Evolutionary conservation across 2,113 vertebrate genomes (phyloP).

Genomic region (Neotoma lepida): DNA sequence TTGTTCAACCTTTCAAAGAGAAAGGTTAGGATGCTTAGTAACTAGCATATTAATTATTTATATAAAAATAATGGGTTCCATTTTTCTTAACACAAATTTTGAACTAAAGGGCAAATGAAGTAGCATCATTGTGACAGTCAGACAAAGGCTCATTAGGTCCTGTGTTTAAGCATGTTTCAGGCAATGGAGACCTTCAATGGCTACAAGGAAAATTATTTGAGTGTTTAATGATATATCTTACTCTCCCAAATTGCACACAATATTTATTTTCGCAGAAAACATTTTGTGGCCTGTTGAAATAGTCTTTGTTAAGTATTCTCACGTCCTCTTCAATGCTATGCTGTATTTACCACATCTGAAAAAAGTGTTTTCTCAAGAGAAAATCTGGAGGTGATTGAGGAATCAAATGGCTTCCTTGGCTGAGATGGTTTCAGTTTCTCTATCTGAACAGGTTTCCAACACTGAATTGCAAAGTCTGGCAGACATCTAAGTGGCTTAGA

Average conservation of each 20-base stretch:
- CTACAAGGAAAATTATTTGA: slow-evolving; percentile 16
- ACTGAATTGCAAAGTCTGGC: background rate
- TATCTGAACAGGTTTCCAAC: slow-evolving; percentile 15
- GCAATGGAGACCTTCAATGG: background rate
- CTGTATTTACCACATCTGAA: background rate
- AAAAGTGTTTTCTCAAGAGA: background rate
- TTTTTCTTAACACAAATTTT: slow-evolving; percentile 49
- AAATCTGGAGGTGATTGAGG: background rate
- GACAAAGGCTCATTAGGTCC: background rate
- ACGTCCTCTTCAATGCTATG: background rate
- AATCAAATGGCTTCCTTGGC: background rate
- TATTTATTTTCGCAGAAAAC: slow-evolving; percentile 1
- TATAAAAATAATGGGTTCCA: background rate
- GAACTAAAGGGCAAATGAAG: slow-evolving; percentile 17
- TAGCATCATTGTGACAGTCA: slow-evolving; percentile 1
- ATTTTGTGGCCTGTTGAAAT: background rate
- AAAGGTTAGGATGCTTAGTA: slow-evolving; percentile 5
- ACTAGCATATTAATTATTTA: slow-evolving; percentile 20
- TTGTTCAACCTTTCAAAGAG: background rate
- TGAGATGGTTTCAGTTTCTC: background rate
- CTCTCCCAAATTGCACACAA: background rate
- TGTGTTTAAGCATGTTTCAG: background rate
- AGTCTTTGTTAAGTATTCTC: background rate
- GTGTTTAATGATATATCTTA: background rate
- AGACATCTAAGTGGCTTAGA: background rate